phyloP scores from a whole-genome alignment of 2,113 vertebrate genomes.

The Pristiophorus japonicus region DNA sequence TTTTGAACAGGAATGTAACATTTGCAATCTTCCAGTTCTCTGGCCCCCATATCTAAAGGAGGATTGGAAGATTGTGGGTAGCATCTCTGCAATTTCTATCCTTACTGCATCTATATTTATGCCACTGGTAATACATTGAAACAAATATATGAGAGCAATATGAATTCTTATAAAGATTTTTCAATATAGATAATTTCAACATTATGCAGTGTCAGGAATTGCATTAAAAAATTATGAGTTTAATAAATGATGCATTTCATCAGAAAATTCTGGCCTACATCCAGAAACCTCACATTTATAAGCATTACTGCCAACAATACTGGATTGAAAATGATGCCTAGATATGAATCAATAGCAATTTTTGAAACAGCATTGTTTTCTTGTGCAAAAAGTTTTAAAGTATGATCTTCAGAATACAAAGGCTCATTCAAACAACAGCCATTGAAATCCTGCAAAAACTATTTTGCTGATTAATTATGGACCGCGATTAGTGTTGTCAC shows the following conservation, averaged over 20 bases:
- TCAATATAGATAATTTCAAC: not conserved
- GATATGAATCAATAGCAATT: not conserved
- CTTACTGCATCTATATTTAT: not conserved
- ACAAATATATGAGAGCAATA: not conserved
- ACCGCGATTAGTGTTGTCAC: not conserved
- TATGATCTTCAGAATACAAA: not conserved
- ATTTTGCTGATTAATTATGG: too few relatives aligned
- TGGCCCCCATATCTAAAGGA: not conserved
- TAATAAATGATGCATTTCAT: not conserved
- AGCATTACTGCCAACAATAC: not conserved
- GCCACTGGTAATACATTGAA: not conserved
- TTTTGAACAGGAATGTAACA: not conserved
- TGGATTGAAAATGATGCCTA: not conserved
- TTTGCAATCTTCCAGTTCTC: not conserved
- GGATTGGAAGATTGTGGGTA: not conserved
- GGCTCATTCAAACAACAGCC: not conserved
- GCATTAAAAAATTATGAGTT: not conserved
- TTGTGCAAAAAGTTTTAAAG: not conserved
- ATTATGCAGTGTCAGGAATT: not conserved
- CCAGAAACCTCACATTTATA: not conserved
- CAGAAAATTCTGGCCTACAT: not conserved
- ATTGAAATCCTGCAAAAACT: too few relatives aligned
- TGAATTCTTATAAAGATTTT: not conserved
- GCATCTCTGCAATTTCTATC: not conserved
- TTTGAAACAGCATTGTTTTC: not conserved